Base-by-base conservation (phyloP, 1,140 invertebrate genomes). In the Penaeus indicus region DNA sequence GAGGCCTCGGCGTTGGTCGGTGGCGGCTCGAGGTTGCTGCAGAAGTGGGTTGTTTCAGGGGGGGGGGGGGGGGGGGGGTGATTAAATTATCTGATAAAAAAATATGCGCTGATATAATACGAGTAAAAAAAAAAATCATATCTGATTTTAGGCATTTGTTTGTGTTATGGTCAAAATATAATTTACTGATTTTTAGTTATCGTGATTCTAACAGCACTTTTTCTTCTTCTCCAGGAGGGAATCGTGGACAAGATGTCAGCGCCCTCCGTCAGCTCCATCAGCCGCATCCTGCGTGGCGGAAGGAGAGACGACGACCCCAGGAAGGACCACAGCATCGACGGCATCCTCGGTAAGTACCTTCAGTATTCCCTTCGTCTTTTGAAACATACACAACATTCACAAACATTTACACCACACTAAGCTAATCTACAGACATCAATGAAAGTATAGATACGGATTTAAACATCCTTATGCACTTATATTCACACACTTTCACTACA, bases 171-270 rank as follows among this genome's bases (percentile, higher is more conserved):
- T 21, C 27, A n/a, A 27, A 32, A 21, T 16, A 21, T 60, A n/a
- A 16, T 16, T 72, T 11, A 38, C 18, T 25, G 27, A 75, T 42
- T 72, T 27, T 25, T 77, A 75, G 32, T 42, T 32, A 32, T 47
- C 25, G 13, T 47, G 47, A 60, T 54, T 22, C 22, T 54, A 64
- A 27, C 32, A 25, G 63, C n/a, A 60, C 42, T 86, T 27, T 47
- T 8, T 69, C 63, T 63, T 16, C 93, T 98, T 89, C 94, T 97
- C 54, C 95, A 95, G 72, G 97, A 98, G 92, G 96, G 96, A 0
- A 95, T 98, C 69, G 98, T 97, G 92, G 97, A 98, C 94, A 98
- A 98, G 92, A 98, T 96, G 93, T 98, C 98, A 93, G 97, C 98
- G 21, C 98, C 98, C 10, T 98, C 97, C 7, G 97, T 98, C 2